Evolutionary conservation across 2,113 vertebrate genomes (phyloP), one percentile per base, ranked within the genome.

Genomic region (Oplegnathus fasciatus): DNA sequence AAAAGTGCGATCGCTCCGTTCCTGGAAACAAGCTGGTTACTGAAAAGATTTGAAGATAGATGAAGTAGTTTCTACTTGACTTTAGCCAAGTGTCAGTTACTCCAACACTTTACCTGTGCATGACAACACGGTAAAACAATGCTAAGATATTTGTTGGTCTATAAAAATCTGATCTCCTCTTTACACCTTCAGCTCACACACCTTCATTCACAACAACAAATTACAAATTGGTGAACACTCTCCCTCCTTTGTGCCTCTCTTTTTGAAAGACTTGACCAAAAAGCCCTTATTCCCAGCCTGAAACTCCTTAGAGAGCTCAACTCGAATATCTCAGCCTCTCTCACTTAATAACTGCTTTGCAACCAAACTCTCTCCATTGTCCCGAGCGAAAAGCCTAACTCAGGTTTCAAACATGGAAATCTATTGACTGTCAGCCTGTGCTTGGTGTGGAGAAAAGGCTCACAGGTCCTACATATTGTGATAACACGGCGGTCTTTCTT

Each of bases 331-430:
- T 69, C 9, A 2, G 13, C 64, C 54, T 5, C 34, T 61, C 40
- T 57, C 32, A 44, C 18, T 78, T 82, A 44, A 80, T 74, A 84
- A 70, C 75, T 2, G 15, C 42, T 50, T 55, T 90, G 76, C 60
- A 79, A 81, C 73, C 61, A 1, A 83, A 78, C 84, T 69, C 82
- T 72, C 0, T 37, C 48, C 82, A 84, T 86, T 75, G 74, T 88
- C n/a, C 10, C 0, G 15, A 73, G 64, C 52, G 72, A 9, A 85
- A 83, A 37, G 46, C 72, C 9, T 0, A 1, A 72, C 82, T 93
- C 86, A 0, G 40, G 80, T 92, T 92, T 88, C 85, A 64, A n/a
- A 75, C 42, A 1, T 7, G 18, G 40, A 73, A 26, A 54, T 62
- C 37, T 65, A 8, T 72, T 78, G 57, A 58, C 52, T 9, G 70